A percentile compares a stretch with the other conserved stretches of the same genome.
These are phyloP conservation scores for Takifugu bimaculatus DNA, from an alignment of 2,113 vertebrate species.

Conservation along the genomic window DNA sequence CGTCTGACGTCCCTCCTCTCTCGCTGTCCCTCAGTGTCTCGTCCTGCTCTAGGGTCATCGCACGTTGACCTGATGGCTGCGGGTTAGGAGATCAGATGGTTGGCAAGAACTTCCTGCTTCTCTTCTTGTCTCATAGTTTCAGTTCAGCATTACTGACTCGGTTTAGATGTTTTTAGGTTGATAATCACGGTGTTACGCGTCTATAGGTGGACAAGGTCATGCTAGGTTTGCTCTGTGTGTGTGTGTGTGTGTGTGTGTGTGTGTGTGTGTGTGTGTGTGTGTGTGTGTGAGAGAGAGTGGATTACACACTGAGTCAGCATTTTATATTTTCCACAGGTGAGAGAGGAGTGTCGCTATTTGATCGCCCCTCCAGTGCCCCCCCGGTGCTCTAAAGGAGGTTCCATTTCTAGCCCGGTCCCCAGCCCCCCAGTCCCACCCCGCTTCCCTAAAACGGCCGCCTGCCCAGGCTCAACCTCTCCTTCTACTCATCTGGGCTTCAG, in stretches of 20 bases:
- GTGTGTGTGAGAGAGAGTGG: slow-evolving; percentile 40
- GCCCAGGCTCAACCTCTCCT: slow-evolving; percentile 86
- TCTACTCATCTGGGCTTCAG: slow-evolving; percentile 91
- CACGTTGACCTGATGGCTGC: too few relatives aligned
- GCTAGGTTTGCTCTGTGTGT: slow-evolving; percentile 1
- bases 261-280: slow-evolving; percentile 31
- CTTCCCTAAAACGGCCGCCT: slow-evolving; percentile 77
- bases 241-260: slow-evolving; percentile 28
- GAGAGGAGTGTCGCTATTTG: slow-evolving; percentile 93
- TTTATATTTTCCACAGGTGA: slow-evolving; percentile 78
- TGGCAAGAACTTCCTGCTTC: too few relatives aligned
- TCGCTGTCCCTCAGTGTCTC: slow-evolving; percentile 10
- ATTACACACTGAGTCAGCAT: slow-evolving; percentile 11
- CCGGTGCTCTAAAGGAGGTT: slow-evolving; percentile 77
- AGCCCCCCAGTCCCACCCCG: slow-evolving; percentile 83
- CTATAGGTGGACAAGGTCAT: neutral
- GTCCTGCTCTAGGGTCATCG: neutral
- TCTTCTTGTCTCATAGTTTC: too few relatives aligned
- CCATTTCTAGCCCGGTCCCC: slow-evolving; percentile 66
- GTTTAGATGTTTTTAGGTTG: too few relatives aligned
- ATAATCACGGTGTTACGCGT: too few relatives aligned
- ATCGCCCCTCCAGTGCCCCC: slow-evolving; percentile 92
- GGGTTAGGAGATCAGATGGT: too few relatives aligned
- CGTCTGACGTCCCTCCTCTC: slow-evolving; percentile 6
- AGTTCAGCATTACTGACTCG: too few relatives aligned